phyloP scores from a whole-genome alignment of 2,888 invertebrate species.

The Liposcelis brunnea region DNA sequence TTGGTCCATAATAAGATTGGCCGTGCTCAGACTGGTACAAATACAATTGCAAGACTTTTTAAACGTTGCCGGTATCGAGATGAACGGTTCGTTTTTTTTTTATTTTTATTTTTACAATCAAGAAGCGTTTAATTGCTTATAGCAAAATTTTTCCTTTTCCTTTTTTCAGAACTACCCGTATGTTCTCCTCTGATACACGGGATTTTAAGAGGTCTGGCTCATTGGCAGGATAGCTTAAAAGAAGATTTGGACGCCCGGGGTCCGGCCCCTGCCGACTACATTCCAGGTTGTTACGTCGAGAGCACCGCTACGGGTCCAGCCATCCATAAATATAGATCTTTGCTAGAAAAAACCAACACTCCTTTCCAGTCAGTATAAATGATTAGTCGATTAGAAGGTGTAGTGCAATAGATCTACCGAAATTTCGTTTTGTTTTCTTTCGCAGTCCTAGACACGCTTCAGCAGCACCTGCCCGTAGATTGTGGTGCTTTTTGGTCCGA shows the following conservation, averaged over 20 bases:
- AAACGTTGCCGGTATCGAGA: constrained; percentile 72
- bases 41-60: constrained; percentile 76
- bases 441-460: constrained; percentile 44
- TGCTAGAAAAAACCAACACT: constrained; percentile 84
- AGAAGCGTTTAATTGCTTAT: too few relatives aligned
- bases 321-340: constrained; percentile 79
- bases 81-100: constrained; percentile 43
- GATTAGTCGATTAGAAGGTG: too few relatives aligned
- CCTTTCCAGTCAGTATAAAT: constrained; percentile 64
- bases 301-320: constrained; percentile 57
- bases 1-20: constrained; percentile 85
- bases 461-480: constrained; percentile 56
- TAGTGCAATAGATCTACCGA: too few relatives aligned
- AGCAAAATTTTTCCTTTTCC: too few relatives aligned
- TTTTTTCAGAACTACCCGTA: constrained; percentile 65
- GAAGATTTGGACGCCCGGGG: constrained; percentile 58
- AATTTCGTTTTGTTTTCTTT: too few relatives aligned
- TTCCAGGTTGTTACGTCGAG: constrained; percentile 80
- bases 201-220: constrained; percentile 63
- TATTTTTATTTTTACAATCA: constrained; percentile 9
- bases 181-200: constrained; percentile 87
- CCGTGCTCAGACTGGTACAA: constrained; percentile 69
- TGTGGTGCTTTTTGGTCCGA: constrained; percentile 86
- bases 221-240: constrained; percentile 72
- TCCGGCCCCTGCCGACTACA: constrained; percentile 69